Evolutionary conservation across 2,888 invertebrate genomes (phyloP).

Genomic region (Helobdella robusta): DNA sequence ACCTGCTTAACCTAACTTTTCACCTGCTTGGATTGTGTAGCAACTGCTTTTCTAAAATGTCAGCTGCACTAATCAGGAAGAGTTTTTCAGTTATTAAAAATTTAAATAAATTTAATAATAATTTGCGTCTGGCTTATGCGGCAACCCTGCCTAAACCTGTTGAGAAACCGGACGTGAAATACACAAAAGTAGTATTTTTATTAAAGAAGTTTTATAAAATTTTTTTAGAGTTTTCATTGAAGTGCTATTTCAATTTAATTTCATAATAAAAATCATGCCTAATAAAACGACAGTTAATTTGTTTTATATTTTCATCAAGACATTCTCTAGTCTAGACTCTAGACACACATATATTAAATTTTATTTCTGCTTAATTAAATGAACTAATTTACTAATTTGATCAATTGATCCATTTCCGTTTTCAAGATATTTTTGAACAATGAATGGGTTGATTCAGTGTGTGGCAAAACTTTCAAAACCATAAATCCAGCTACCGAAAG

Average conservation of each 20-base stretch:
- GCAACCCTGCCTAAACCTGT: slow-evolving; percentile 13
- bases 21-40: too few relatives aligned
- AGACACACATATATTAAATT: too few relatives aligned
- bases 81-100: too few relatives aligned
- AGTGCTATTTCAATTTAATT: background rate
- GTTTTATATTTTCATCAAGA: too few relatives aligned
- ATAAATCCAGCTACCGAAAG: slow-evolving; percentile 66
- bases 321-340: too few relatives aligned
- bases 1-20: too few relatives aligned
- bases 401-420: background rate
- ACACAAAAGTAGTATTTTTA: slow-evolving; percentile 19
- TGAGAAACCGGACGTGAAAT: slow-evolving; percentile 16
- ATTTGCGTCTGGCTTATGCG: too few relatives aligned
- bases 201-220: background rate
- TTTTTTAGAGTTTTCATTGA: background rate
- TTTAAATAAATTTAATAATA: too few relatives aligned
- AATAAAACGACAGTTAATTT: background rate
- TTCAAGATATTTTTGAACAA: slow-evolving; percentile 79
- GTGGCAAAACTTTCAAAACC: slow-evolving; percentile 75
- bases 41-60: too few relatives aligned
- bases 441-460: slow-evolving; percentile 78
- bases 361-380: too few relatives aligned
- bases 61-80: too few relatives aligned
- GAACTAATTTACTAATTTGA: too few relatives aligned
- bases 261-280: background rate